Conservation (phyloP, 2,888 invertebrate species). For the Balanococcus diminutus region DNA sequence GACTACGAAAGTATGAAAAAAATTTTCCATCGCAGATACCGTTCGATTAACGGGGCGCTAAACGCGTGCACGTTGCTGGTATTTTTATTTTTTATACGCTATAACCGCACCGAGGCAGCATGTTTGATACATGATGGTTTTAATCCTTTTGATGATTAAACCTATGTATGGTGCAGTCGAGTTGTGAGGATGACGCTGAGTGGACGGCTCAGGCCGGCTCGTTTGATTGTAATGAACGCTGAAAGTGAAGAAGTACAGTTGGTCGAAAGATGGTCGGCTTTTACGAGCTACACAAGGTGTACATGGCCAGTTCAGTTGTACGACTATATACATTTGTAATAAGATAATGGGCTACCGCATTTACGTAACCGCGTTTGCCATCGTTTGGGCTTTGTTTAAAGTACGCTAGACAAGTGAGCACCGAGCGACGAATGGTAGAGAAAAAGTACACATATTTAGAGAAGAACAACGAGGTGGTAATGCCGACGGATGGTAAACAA, state of each 20-base stretch:
- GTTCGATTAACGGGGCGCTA: constrained; percentile 32
- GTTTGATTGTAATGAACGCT: background rate
- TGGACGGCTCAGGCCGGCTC: background rate
- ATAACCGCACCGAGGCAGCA: background rate
- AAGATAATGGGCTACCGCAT: constrained; percentile 35
- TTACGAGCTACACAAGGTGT: background rate
- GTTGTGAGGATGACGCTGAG: background rate
- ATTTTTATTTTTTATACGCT: background rate
- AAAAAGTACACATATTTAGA: background rate
- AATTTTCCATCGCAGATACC: background rate
- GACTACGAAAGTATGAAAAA: background rate
- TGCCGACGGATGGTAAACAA: background rate
- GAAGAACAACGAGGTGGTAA: background rate
- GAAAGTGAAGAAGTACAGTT: background rate
- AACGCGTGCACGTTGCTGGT: background rate
- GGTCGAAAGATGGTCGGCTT: constrained; percentile 11
- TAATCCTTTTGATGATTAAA: background rate
- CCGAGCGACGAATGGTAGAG: background rate
- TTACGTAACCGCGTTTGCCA: background rate
- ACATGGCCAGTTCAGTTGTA: background rate
- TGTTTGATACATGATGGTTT: background rate
- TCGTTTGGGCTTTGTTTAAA: background rate
- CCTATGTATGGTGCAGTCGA: background rate
- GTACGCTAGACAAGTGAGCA: background rate
- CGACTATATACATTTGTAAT: background rate